A percentile compares a stretch with the other conserved stretches of the same genome.
Conservation (phyloP, 2,888 invertebrate species). For the Xanthia icteritia region DNA sequence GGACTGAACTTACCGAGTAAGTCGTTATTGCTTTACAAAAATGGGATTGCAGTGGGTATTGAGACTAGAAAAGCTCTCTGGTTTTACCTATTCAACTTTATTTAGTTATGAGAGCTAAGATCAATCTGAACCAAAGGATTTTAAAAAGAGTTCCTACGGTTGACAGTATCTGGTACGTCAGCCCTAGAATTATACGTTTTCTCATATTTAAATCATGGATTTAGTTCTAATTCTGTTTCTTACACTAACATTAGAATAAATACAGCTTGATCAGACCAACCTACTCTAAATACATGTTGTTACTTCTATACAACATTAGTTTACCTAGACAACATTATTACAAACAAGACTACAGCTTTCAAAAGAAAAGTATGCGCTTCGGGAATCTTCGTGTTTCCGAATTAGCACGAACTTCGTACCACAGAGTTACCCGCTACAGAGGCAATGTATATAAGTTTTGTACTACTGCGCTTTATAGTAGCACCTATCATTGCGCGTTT, state of each 20-base stretch:
- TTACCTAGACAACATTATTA: neutral
- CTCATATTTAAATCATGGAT: neutral
- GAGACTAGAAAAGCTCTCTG: neutral
- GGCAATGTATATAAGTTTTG: neutral
- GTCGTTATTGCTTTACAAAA: neutral
- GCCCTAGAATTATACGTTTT: neutral
- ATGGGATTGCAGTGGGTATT: neutral
- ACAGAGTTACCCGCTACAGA: neutral
- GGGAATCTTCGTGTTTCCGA: slow-evolving; percentile 9
- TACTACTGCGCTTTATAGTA: neutral
- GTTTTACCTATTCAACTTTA: neutral
- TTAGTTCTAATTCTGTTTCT: neutral
- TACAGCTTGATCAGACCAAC: neutral
- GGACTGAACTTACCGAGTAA: neutral
- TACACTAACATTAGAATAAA: neutral
- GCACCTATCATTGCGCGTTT: neutral
- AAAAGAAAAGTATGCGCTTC: neutral
- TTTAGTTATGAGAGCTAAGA: neutral
- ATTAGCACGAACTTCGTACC: neutral
- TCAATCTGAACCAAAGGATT: no score
- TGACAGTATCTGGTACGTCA: neutral
- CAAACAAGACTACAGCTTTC: slow-evolving; percentile 11
- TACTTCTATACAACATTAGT: slow-evolving; percentile 1
- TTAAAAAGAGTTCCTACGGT: no score
- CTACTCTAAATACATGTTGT: neutral